These are phyloP conservation scores for Odiellus spinosus DNA, from an alignment of 2,888 invertebrate genomes.

Conservation along the genomic window DNA sequence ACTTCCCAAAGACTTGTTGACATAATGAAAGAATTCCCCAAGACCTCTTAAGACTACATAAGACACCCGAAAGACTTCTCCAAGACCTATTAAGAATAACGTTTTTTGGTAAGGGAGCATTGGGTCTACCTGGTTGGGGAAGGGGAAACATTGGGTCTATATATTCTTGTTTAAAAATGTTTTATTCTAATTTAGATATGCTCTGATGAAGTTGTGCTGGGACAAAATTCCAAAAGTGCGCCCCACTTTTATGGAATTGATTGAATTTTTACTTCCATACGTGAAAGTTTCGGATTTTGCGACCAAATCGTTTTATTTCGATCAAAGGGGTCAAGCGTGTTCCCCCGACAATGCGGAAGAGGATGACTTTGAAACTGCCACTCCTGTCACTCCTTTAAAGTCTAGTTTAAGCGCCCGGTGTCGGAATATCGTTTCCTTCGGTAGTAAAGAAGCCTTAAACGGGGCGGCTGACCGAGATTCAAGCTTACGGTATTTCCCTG, in stretches of 20 bases:
- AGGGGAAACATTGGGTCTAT: too few species aligned
- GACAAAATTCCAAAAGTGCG: slow-evolving; percentile 57
- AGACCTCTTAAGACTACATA: too few species aligned
- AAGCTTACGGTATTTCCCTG: not conserved
- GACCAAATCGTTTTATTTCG: slow-evolving; percentile 47
- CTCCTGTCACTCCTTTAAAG: slow-evolving; percentile 12
- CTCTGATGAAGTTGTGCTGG: slow-evolving; percentile 87
- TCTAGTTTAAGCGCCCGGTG: not conserved
- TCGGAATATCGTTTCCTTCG: too few species aligned
- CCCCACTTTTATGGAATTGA: slow-evolving; percentile 57
- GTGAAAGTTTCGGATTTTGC: slow-evolving; percentile 43
- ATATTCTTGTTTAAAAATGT: too few species aligned
- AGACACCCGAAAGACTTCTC: too few species aligned
- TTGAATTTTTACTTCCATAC: slow-evolving; percentile 51
- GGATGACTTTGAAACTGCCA: not conserved
- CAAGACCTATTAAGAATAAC: too few species aligned
- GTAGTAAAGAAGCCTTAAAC: too few species aligned
- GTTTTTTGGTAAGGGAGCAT: too few species aligned
- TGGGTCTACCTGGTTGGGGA: too few species aligned
- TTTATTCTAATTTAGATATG: slow-evolving; percentile 38
- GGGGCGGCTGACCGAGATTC: too few species aligned
- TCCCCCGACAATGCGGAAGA: slow-evolving; percentile 1
- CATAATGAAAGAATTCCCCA: too few species aligned
- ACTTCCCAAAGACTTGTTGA: too few species aligned
- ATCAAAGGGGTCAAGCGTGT: slow-evolving; percentile 19